Evolutionary conservation across 64 coral and sea anemone genomes (phyloP).

Genomic region (Pachyseris speciosa): DNA sequence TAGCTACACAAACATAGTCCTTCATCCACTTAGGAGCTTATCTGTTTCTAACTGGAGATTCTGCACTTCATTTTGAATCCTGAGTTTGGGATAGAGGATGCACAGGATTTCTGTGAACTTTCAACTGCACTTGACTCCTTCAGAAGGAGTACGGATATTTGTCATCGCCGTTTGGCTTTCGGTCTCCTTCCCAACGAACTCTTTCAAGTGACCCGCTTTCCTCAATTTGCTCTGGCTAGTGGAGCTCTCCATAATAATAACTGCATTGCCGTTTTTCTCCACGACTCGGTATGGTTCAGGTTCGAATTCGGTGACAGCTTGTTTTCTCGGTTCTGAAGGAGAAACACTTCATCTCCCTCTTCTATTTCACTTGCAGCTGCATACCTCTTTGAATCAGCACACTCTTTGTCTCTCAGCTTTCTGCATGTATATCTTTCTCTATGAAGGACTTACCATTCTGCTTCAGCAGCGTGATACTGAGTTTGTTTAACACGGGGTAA

Average conservation of each 20-base stretch:
- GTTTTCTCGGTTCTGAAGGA: constrained; percentile 59
- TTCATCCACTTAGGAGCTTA: too few species aligned
- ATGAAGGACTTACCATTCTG: constrained; percentile 56
- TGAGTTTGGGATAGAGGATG: too few species aligned
- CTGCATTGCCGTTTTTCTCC: constrained; percentile 60
- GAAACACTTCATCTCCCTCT: too few species aligned
- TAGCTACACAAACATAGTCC: too few species aligned
- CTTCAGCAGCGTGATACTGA: constrained; percentile 24
- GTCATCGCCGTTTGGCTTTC: too few species aligned
- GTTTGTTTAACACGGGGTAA: not conserved
- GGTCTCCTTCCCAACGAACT: constrained; percentile 12
- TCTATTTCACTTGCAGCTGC: constrained; percentile 44
- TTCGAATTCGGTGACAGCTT: constrained; percentile 58
- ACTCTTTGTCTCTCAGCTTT: constrained; percentile 65
- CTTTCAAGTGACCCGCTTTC: constrained; percentile 61
- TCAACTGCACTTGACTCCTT: too few species aligned
- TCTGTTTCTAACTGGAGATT: too few species aligned
- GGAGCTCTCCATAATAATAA: constrained; percentile 21
- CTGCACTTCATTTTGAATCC: too few species aligned
- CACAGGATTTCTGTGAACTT: too few species aligned
- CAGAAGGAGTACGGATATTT: too few species aligned
- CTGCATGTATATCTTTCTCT: constrained; percentile 47
- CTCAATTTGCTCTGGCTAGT: constrained; percentile 44
- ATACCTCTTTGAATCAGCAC: constrained; percentile 48
- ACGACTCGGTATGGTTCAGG: constrained; percentile 63